Evolutionary conservation across 2,113 vertebrate genomes (phyloP).

Genomic region (Pipa parva): DNA sequence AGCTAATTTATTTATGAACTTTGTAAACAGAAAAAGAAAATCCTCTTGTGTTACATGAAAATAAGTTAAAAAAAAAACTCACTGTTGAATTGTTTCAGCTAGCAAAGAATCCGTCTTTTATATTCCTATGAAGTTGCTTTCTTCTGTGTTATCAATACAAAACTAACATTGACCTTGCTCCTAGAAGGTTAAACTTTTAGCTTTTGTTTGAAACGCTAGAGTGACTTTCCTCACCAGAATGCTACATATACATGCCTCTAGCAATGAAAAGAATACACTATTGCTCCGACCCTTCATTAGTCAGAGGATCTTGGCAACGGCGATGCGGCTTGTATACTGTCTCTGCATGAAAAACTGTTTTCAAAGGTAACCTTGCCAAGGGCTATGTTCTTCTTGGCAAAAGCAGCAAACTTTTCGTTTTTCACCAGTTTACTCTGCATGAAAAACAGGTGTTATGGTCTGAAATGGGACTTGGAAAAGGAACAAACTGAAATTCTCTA

Average conservation of each 20-base stretch:
- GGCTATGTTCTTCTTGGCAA: conserved; percentile 70
- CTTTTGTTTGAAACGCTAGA: conserved; percentile 60
- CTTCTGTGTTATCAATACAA: conserved; percentile 62
- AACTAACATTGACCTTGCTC: conserved; percentile 64
- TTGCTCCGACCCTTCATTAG: conserved; percentile 63
- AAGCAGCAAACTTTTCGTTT: conserved; percentile 68
- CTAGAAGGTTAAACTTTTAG: conserved; percentile 67
- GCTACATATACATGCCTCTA: conserved; percentile 55
- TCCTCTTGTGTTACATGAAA: conserved; percentile 54
- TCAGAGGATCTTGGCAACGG: conserved; percentile 65
- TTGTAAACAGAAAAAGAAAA: conserved; percentile 43
- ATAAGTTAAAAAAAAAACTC: conserved; percentile 51
- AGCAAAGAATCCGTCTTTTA: conserved; percentile 55
- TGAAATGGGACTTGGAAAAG: conserved; percentile 53
- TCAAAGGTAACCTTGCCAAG: conserved; percentile 77
- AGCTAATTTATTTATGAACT: conserved; percentile 29
- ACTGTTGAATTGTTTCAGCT: conserved; percentile 48
- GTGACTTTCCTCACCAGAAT: conserved; percentile 63
- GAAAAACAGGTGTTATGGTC: conserved; percentile 68
- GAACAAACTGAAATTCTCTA: conserved; percentile 57
- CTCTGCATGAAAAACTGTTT: conserved; percentile 70
- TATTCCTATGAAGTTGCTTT: conserved; percentile 55
- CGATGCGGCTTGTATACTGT: conserved; percentile 51
- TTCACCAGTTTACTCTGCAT: conserved; percentile 64
- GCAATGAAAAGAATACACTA: conserved; percentile 60